Base-by-base conservation (phyloP, 2,797 vertebrate species). In the Helostoma temminkii region DNA sequence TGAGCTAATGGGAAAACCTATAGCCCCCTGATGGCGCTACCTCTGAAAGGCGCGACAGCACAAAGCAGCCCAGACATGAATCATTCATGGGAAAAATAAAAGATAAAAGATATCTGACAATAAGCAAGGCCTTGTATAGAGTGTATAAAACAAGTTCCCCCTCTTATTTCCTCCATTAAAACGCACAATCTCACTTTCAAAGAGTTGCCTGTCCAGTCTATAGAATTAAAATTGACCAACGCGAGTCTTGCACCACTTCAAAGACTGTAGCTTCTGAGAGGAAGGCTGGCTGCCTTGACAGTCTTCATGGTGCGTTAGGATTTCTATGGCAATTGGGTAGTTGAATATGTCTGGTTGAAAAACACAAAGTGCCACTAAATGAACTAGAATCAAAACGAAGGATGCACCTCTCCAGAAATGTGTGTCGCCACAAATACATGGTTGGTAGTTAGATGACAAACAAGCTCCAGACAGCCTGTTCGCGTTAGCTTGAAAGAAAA, bases 31-130 rank as follows among this genome's bases (percentile, higher is more conserved):
- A 95, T 95, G 94, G 95, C 93, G 91, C 93, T 93, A 92, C 91
- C 91, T 86, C 91, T 95, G 95, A 95, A 95, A 96, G 91, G 90
- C 86, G 90, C 90, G 78, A 90, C 89, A 71, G 90, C 90, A 95
- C 95, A 96, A 95, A 96, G 94, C 94, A 92, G 91, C 88, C 68
- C 82, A 91, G 89, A 93, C 94, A 95, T 96, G 95, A 96, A 96
- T 96, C 95, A 96, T 96, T 96, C 95, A 96, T 96, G 96, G 95
- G 92, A 95, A 96, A 96, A 96, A 89, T 94, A 95, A 95, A 94
- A 95, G 95, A 97, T 95, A 95, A 96, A 96, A 96, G 95, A 94
- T 94, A 93, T 86, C 89, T 93, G 92, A 97, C 95, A 97, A 97
- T 96, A 94, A 93, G 94, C 92, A 93, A 89, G 93, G 93, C 89